These are phyloP conservation scores for Palloptera scutellata DNA, from an alignment of 2,888 invertebrate species.

Conservation along the genomic window DNA sequence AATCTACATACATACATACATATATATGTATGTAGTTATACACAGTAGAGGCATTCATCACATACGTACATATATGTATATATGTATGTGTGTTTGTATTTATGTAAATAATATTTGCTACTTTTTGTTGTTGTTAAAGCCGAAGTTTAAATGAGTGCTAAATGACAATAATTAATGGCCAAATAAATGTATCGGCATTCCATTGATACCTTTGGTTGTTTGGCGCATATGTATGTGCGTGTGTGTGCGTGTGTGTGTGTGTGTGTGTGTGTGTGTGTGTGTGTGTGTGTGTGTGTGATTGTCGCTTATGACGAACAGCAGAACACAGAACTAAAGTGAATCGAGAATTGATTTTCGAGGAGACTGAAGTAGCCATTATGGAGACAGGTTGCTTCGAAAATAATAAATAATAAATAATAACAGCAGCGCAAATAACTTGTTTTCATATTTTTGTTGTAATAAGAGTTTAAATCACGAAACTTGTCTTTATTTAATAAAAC, in stretches of 20 bases:
- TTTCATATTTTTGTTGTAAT: too few species aligned
- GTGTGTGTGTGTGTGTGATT: neutral
- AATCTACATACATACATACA: neutral
- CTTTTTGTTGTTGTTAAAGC: neutral
- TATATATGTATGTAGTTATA: conserved; percentile 1
- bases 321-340: neutral
- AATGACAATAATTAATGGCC: conserved; percentile 26
- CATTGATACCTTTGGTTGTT: neutral
- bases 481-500: too few species aligned
- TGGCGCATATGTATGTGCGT: neutral
- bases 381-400: neutral
- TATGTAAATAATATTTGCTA: neutral
- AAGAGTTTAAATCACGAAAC: too few species aligned
- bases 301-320: neutral
- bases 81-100: conserved; percentile 10
- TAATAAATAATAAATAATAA: neutral
- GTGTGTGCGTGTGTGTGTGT: conserved; percentile 1
- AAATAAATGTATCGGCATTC: conserved; percentile 27
- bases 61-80: conserved; percentile 1
- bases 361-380: neutral
- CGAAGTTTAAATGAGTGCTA: conserved; percentile 15
- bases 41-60: neutral
- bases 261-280: conserved; percentile 7
- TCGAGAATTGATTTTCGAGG: neutral
- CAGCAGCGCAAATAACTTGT: too few species aligned